Evolutionary conservation across 2,797 vertebrate genomes (phyloP), one percentile per base, ranked within the genome.

Genomic region (Macropodus opercularis): DNA sequence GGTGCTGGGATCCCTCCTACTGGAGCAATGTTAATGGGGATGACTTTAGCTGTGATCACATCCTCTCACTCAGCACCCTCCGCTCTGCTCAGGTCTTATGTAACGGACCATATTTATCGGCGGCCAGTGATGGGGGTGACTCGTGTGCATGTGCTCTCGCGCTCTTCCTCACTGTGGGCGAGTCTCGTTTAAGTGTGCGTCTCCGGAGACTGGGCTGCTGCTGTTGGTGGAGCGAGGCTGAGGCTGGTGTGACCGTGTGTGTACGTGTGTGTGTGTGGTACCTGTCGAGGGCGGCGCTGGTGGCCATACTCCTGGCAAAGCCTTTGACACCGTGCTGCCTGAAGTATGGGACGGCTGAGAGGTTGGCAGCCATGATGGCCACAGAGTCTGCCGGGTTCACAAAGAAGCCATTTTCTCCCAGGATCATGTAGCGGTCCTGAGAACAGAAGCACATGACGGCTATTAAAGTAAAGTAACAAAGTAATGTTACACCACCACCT

Each of bases 391-490:
- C 97, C 0, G 98, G 96, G 42, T 94, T 98, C 77, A 99, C 95
- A 59, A 98, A 98, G 88, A 99, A 98, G 69, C 95, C 96, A 17
- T 96, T 97, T 83, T 96, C 94, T 76, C 98, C 97, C 1, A 99
- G 94, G 80, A 99, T 96, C 97, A 99, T 98, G 69, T 97, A 98
- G 9, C 98, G 96, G 87, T 99, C 97, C 98, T 99, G 85, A 26
- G 19, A 39, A 72, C 8, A 58, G 1, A 3, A 66, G 11, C 69
- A 15, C 35, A 38, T 17, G 11, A 65, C n/a, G n/a, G n/a, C n/a
- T n/a, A n/a, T n/a, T n/a, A n/a, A n/a, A n/a, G n/a, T n/a, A 13
- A 14, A 7, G 5, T 26, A 13, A 26, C 6, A 38, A 52, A 13
- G 18, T 18, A 3, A 24, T 2, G 24, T 8, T 15, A 22, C 9